Evolutionary conservation across 2,888 invertebrate genomes (phyloP).

Genomic region (Drosophila prostipennis): DNA sequence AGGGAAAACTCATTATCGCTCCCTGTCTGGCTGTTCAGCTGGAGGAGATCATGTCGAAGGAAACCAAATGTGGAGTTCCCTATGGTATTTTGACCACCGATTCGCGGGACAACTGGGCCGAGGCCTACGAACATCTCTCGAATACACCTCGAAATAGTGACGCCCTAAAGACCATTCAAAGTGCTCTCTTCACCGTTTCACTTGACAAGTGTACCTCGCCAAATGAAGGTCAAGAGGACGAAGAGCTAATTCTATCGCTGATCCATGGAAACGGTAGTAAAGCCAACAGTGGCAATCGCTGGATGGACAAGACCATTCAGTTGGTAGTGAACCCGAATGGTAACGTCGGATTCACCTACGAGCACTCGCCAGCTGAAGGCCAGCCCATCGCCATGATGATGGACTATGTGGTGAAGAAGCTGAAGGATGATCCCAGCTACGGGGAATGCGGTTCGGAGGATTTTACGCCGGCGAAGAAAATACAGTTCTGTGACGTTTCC

Average conservation of each 20-base stretch:
- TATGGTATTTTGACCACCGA: conserved; percentile 92
- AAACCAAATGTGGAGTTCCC: conserved; percentile 85
- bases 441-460: conserved; percentile 77
- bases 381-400: conserved; percentile 94
- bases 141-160: conserved; percentile 86
- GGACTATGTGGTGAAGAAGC: conserved; percentile 90
- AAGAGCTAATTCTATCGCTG: conserved; percentile 88
- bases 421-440: conserved; percentile 78
- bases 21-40: conserved; percentile 88
- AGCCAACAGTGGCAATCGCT: conserved; percentile 92
- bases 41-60: conserved; percentile 83
- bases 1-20: conserved; percentile 86
- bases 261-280: conserved; percentile 93
- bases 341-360: conserved; percentile 93
- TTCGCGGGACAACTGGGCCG: conserved; percentile 91
- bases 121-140: conserved; percentile 87
- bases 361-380: conserved; percentile 97
- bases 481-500: conserved; percentile 85
- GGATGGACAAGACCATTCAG: conserved; percentile 98
- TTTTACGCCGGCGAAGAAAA: conserved; percentile 73
- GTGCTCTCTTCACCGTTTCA: conserved; percentile 91
- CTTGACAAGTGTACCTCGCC: conserved; percentile 87
- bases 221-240: conserved; percentile 80
- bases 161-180: conserved; percentile 88
- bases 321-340: conserved; percentile 93